Evolutionary conservation across 2,113 vertebrate species (phyloP).

Genomic region (Prionailurus viverrinus): DNA sequence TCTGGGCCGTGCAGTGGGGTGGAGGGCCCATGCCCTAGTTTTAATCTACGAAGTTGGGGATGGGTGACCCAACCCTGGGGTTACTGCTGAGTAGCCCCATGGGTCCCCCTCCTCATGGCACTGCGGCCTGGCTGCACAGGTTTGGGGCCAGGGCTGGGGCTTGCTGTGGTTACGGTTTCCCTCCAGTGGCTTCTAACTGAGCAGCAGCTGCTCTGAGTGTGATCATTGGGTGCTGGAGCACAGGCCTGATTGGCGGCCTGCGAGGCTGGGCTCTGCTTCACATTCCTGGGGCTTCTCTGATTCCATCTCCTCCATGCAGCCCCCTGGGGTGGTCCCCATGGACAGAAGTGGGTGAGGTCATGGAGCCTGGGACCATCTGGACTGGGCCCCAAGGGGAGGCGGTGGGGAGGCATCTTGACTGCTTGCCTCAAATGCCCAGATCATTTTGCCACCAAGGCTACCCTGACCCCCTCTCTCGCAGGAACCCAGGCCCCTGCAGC

Average conservation of each 20-base stretch:
- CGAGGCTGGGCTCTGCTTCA: background rate
- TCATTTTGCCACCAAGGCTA: background rate
- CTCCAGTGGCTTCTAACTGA: slow-evolving; percentile 61
- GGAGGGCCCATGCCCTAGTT: background rate
- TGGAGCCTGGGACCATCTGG: background rate
- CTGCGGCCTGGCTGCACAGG: slow-evolving; percentile 50
- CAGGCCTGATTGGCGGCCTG: background rate
- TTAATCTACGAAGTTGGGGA: background rate
- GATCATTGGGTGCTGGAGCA: background rate
- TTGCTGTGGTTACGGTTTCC: slow-evolving; percentile 76
- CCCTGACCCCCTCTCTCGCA: background rate
- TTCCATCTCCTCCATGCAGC: background rate
- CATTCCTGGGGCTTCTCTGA: background rate
- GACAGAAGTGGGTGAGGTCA: background rate
- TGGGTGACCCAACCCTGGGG: background rate
- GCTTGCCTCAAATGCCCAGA: background rate
- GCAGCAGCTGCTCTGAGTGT: slow-evolving; percentile 22
- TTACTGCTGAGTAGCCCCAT: background rate
- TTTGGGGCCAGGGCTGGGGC: background rate
- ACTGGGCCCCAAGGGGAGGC: background rate
- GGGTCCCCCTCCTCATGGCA: background rate
- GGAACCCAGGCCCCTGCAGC: background rate
- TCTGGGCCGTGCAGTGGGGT: background rate
- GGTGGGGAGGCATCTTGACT: background rate
- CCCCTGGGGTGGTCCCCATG: background rate